Evolutionary conservation across 2,113 vertebrate genomes (phyloP).

Genomic region (Nothocercus nigrocapillus): DNA sequence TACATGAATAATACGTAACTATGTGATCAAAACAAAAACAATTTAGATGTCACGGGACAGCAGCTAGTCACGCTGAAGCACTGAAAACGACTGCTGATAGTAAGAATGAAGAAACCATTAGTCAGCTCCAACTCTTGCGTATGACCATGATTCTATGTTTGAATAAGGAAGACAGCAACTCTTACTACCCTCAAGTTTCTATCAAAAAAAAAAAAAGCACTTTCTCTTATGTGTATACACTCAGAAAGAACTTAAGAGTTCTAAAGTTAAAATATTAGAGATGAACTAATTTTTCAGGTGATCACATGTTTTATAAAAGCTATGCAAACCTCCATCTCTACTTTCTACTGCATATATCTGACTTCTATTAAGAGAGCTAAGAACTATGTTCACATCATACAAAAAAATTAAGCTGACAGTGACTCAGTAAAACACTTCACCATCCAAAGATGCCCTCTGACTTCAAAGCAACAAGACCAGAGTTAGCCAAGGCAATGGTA

Average conservation of each 20-base stretch:
- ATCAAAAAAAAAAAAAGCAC: not conserved
- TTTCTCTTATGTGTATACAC: not conserved
- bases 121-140: not conserved
- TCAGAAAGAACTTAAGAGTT: not conserved
- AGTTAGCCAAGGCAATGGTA: not conserved
- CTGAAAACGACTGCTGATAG: not conserved
- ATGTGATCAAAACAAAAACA: not conserved
- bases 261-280: not conserved
- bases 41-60: not conserved
- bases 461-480: not conserved
- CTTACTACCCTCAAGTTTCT: not conserved
- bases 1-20: not conserved
- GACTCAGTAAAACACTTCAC: not conserved
- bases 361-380: not conserved
- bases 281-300: not conserved
- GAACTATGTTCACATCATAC: not conserved
- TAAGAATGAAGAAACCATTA: not conserved
- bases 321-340: not conserved
- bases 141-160: not conserved
- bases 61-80: not conserved
- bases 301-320: not conserved
- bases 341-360: fast-evolving
- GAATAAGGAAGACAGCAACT: not conserved
- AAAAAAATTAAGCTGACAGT: not conserved
- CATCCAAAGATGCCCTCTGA: not conserved